These are phyloP conservation scores for Achlya flavicornis DNA, from an alignment of 2,888 invertebrate genomes.

Conservation along the genomic window DNA sequence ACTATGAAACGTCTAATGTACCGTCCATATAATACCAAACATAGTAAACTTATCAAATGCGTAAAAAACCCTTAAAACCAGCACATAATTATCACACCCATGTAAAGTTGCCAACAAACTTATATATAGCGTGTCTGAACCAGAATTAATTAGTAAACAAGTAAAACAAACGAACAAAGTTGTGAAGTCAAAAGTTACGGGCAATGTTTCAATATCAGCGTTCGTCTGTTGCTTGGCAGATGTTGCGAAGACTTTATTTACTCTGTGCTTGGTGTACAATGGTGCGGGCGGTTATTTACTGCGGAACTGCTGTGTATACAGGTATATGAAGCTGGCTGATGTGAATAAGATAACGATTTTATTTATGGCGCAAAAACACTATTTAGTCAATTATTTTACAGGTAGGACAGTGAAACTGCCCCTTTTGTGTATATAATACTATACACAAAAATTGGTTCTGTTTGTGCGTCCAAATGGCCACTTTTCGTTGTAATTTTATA, in stretches of 20 bases:
- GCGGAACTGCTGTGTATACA: not conserved
- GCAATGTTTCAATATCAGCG: slow-evolving; percentile 9
- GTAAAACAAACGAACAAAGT: slow-evolving; percentile 20
- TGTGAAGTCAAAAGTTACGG: slow-evolving; percentile 1
- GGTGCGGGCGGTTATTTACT: not conserved
- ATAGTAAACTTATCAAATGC: not conserved
- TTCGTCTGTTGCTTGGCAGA: slow-evolving; percentile 1
- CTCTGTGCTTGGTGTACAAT: not conserved
- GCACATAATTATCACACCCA: not conserved
- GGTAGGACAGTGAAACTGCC: too few relatives aligned
- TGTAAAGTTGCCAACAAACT: slow-evolving; percentile 9
- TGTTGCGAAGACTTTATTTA: slow-evolving; percentile 8
- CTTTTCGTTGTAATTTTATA: too few relatives aligned
- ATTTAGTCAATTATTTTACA: too few relatives aligned
- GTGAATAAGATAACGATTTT: too few relatives aligned
- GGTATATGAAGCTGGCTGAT: too few relatives aligned
- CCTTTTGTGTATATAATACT: too few relatives aligned
- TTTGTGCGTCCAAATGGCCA: too few relatives aligned
- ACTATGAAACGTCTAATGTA: too few relatives aligned
- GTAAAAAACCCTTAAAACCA: not conserved
- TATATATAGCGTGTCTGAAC: slow-evolving; percentile 18
- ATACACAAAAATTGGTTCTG: too few relatives aligned
- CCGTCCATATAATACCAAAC: too few relatives aligned
- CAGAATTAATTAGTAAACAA: slow-evolving; percentile 27
- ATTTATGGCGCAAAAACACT: too few relatives aligned